Evolutionary conservation across 2,113 vertebrate genomes (phyloP), one percentile per base, ranked within the genome.

Genomic region (Aegithalos caudatus): DNA sequence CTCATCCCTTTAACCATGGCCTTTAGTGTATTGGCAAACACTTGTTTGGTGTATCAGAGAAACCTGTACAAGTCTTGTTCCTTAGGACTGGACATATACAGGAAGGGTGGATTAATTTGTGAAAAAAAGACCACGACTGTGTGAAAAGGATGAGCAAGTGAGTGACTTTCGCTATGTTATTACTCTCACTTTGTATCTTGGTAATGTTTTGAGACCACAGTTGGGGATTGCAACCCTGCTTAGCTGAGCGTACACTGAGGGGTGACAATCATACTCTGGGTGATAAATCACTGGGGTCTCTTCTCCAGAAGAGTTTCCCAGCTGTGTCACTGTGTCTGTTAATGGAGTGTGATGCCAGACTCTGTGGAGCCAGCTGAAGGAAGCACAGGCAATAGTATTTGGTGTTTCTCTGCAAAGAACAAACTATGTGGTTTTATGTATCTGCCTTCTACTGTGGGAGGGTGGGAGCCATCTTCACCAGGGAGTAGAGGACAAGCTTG

Each of bases 391-490:
- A 16, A 2, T 45, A 64, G 79, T 53, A 92, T 92, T 94, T 94
- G 56, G 80, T 78, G 53, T 71, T 93, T 78, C 90, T 92, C 83
- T 0, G 23, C 57, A 54, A 96, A 94, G 82, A 96, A 64, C 56
- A 92, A 96, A 96, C 65, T 78, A 78, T n/a, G 56, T 33, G 69
- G 45, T 28, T 95, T 83, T 74, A 93, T 54, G 7, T 88, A 66
- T 88, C 92, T 93, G 57, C 56, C 60, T 92, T 81, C 86, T 92
- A 5, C 85, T 72, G 18, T 81, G 82, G 81, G 72, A 94, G 72
- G 72, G 72, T 74, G 91, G 88, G 56, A 92, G 72, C 76, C 88
- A 90, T 94, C 90, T 88, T 92, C 88, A 74, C 51, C 23, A 33
- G 64, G 42, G 48, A 70, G 66, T 40, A 88, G 79, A 84, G 45